These are phyloP conservation scores for Polylopha cassiicola DNA, from an alignment of 2,888 invertebrate species.

Conservation along the genomic window DNA sequence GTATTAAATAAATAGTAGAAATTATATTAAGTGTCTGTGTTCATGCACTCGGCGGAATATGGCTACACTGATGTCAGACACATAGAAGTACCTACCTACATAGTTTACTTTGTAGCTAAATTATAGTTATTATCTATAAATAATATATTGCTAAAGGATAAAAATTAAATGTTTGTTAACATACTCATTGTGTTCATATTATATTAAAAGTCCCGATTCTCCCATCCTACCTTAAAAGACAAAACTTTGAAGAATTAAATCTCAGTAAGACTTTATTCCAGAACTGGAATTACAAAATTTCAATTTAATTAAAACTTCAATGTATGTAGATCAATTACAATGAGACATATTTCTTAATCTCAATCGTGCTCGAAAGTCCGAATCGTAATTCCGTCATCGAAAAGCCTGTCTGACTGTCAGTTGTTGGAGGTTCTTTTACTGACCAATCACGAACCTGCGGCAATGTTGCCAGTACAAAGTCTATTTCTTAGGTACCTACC, in stretches of 20 bases:
- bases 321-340: too few species aligned
- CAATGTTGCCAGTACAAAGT: too few species aligned
- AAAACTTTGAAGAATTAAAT: not conserved
- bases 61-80: constrained; percentile 36
- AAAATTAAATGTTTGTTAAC: constrained; percentile 77
- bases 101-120: constrained; percentile 69
- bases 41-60: constrained; percentile 45
- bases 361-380: too few species aligned
- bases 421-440: too few species aligned
- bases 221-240: not conserved
- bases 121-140: constrained; percentile 66
- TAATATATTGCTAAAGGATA: constrained; percentile 75
- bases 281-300: too few species aligned
- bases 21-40: constrained; percentile 55
- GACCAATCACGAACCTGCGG: too few species aligned
- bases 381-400: too few species aligned
- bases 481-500: too few species aligned
- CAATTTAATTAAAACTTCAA: too few species aligned
- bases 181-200: constrained; percentile 40
- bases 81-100: constrained; percentile 49
- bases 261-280: too few species aligned
- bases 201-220: not conserved
- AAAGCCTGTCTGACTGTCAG: too few species aligned
- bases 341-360: too few species aligned
- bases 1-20: constrained; percentile 52